phyloP scores from a whole-genome alignment of 2,797 vertebrate genomes.

The Brachyalestes nurse region DNA sequence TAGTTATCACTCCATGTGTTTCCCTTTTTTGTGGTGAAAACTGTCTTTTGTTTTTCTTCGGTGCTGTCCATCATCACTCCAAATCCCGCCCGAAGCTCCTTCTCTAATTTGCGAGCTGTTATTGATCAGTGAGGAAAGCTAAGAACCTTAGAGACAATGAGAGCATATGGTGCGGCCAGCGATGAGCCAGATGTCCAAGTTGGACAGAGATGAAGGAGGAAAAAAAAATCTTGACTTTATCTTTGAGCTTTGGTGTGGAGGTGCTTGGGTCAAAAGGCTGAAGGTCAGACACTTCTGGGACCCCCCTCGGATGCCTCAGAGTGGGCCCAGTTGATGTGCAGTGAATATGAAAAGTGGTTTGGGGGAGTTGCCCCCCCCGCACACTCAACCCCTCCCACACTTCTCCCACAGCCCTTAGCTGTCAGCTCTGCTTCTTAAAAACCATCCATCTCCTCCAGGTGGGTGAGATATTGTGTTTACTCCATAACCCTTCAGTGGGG shows the following conservation, averaged over 20 bases:
- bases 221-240: conserved; percentile 71
- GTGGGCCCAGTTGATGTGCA: conserved; percentile 12
- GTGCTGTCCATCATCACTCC: not conserved
- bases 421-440: conserved; percentile 11
- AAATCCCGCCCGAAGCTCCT: not conserved
- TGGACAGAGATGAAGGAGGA: conserved; percentile 53
- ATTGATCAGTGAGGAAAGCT: conserved; percentile 57
- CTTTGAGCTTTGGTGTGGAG: conserved; percentile 63
- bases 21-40: not conserved
- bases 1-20: not conserved
- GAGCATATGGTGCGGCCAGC: conserved; percentile 73
- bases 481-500: no score
- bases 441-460: not conserved
- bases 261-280: conserved; percentile 57
- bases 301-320: conserved; percentile 30
- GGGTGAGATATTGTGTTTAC: not conserved
- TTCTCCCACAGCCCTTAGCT: conserved; percentile 3
- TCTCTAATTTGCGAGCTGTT: conserved; percentile 30
- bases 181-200: conserved; percentile 74
- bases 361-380: not conserved
- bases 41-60: conserved; percentile 22
- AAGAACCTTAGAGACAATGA: conserved; percentile 65
- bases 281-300: conserved; percentile 40
- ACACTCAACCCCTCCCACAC: not conserved
- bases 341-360: conserved; percentile 28